Evolutionary conservation across 2,797 vertebrate species (phyloP).

Genomic region (Melanotaenia maccullochi): DNA sequence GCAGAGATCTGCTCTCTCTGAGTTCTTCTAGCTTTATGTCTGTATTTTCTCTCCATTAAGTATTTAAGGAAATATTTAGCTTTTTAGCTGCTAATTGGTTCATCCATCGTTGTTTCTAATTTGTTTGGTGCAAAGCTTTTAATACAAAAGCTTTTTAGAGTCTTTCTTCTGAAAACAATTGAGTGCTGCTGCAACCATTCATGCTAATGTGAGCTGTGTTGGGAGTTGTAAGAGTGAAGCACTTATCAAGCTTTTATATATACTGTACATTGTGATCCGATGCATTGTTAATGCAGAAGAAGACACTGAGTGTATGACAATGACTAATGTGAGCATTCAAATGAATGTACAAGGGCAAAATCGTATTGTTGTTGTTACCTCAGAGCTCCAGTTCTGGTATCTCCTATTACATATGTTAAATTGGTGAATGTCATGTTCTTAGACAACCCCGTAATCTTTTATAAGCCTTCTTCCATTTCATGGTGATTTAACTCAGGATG

Average conservation of each 20-base stretch:
- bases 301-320: not conserved
- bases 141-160: not conserved
- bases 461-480: not conserved
- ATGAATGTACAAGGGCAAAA: conserved; percentile 4
- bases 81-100: not conserved
- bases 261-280: not conserved
- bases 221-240: conserved; percentile 7
- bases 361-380: not conserved
- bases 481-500: not conserved
- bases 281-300: not conserved
- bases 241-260: conserved; percentile 8
- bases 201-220: conserved; percentile 22
- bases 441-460: conserved; percentile 3
- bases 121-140: not conserved
- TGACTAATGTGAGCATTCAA: not conserved
- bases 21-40: not conserved
- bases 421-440: conserved; percentile 11
- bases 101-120: not conserved
- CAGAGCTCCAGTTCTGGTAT: not conserved
- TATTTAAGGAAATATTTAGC: not conserved
- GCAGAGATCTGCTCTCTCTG: too few relatives aligned
- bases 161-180: conserved; percentile 8
- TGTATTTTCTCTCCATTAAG: not conserved
- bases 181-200: not conserved
- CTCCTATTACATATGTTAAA: conserved; percentile 7